Conservation (phyloP, 64 coral and sea anemone species). For the Stylophora pistillata region DNA sequence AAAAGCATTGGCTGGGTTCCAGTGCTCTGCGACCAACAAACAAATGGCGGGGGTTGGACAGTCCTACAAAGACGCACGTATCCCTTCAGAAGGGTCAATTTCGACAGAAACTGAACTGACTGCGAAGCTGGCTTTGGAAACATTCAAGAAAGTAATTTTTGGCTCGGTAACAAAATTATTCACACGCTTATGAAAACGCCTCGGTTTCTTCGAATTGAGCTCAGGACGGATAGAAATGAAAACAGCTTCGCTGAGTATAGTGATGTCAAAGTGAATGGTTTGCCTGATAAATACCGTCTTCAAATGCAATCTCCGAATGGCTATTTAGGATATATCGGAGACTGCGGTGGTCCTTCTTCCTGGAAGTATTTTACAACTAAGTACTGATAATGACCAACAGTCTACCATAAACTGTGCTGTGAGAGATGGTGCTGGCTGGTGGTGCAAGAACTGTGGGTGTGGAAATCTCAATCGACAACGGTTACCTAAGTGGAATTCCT, state of each 20-base stretch:
- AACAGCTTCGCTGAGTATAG: not conserved
- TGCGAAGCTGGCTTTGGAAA: constrained; percentile 18
- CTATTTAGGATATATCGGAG: not conserved
- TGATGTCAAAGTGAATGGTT: not conserved
- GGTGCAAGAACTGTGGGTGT: not conserved
- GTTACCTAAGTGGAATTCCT: not conserved
- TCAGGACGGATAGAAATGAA: not conserved
- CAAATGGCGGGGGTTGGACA: constrained; percentile 10
- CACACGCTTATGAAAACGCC: not conserved
- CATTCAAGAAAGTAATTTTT: not conserved
- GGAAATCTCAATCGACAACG: not conserved
- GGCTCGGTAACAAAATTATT: constrained; percentile 10
- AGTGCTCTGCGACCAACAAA: constrained; percentile 17
- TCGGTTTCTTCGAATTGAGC: not conserved
- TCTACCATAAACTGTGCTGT: not conserved
- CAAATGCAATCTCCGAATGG: not conserved
- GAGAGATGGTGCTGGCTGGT: not conserved
- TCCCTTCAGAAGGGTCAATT: not conserved
- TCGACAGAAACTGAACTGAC: constrained; percentile 8
- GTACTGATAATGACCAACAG: not conserved
- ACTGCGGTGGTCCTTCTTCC: not conserved
- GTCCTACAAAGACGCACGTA: not conserved
- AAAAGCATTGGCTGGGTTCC: not conserved
- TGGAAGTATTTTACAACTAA: not conserved
- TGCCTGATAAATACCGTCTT: not conserved